These are phyloP conservation scores for Parazoanthus darwini DNA, from an alignment of 92 coral and sea anemone species.

Conservation along the genomic window DNA sequence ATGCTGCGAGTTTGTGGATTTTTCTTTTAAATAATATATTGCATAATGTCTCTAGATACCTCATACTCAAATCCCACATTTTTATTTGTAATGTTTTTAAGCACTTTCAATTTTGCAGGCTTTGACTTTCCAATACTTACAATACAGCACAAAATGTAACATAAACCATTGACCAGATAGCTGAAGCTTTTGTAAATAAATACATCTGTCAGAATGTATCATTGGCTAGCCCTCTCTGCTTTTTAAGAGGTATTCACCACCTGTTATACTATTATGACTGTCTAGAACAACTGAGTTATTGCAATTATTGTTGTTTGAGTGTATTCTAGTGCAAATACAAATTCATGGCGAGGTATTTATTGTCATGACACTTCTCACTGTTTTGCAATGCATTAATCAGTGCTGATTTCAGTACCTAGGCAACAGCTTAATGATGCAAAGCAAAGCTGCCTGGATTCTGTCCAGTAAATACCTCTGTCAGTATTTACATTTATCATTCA, in stretches of 20 bases:
- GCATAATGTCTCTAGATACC: background rate
- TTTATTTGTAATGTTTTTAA: background rate
- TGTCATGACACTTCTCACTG: no score
- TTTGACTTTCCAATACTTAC: background rate
- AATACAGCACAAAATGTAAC: background rate
- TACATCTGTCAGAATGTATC: no score
- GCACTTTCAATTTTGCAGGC: background rate
- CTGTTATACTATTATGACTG: no score
- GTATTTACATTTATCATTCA: no score
- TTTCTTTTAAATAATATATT: no score
- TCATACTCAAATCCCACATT: background rate
- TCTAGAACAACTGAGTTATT: background rate
- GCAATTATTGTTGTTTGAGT: background rate
- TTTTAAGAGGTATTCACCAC: no score
- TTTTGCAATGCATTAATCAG: background rate
- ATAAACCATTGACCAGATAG: no score
- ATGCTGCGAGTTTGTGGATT: background rate
- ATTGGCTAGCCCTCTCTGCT: background rate
- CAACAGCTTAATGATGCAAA: background rate
- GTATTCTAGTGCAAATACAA: background rate
- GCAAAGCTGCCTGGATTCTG: no score
- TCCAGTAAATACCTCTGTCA: no score
- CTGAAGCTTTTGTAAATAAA: no score
- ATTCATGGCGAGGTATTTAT: background rate
- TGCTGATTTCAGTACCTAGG: background rate